A percentile compares a stretch with the other conserved stretches of the same genome.
Evolutionary conservation across 1,140 invertebrate species (phyloP).

Genomic region (Neotoxoptera formosana): DNA sequence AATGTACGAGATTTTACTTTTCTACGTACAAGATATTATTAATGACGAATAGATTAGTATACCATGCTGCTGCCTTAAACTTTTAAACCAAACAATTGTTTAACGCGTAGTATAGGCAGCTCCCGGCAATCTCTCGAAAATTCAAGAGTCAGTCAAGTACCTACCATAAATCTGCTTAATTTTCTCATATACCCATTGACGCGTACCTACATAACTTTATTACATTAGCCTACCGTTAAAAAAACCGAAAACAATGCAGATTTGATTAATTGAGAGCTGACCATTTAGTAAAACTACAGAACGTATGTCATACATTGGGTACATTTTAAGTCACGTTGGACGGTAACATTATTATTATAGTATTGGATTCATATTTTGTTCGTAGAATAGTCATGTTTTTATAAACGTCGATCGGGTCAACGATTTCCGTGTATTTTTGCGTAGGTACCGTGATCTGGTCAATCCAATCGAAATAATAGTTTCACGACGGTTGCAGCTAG

Average conservation of each 20-base stretch:
- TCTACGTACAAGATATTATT: not conserved
- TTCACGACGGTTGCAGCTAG: not conserved
- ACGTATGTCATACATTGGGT: not conserved
- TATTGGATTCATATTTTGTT: not conserved
- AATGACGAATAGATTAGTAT: not conserved
- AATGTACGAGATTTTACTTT: not conserved
- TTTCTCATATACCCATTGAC: not conserved
- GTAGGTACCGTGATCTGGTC: not conserved
- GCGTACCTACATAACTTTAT: not conserved
- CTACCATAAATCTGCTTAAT: not conserved
- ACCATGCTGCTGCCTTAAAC: conserved; percentile 56
- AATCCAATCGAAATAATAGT: not conserved
- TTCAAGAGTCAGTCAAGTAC: not conserved
- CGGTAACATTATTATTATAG: not conserved
- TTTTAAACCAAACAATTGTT: conserved; percentile 4
- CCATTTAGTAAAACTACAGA: conserved; percentile 2
- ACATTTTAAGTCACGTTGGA: not conserved
- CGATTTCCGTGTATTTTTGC: not conserved
- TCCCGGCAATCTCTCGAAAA: not conserved
- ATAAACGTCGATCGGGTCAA: not conserved
- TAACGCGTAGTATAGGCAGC: conserved; percentile 6
- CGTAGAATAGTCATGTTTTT: not conserved
- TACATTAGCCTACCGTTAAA: not conserved
- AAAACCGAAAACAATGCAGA: not conserved
- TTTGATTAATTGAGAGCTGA: conserved; percentile 1